These are phyloP conservation scores for Mohoua ochrocephala DNA, from an alignment of 2,113 vertebrate species.

Conservation along the genomic window DNA sequence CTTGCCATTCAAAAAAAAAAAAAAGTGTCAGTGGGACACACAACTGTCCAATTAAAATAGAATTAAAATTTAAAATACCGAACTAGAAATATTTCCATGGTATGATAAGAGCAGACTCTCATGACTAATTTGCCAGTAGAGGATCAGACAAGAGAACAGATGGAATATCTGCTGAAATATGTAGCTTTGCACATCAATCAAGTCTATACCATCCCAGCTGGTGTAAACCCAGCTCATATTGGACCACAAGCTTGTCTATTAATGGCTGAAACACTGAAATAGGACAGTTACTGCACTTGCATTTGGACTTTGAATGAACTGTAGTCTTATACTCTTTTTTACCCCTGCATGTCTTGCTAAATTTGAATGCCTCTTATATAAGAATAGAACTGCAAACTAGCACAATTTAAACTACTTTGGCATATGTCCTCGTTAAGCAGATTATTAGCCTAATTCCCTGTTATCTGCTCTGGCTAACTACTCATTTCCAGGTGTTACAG, in stretches of 20 bases:
- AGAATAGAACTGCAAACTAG: conserved; percentile 15
- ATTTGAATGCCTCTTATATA: conserved; percentile 6
- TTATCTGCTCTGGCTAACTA: conserved; percentile 35
- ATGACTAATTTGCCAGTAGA: background rate
- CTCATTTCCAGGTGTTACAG: background rate
- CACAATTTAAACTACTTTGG: conserved; percentile 42
- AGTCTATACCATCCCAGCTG: background rate
- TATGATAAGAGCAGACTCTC: background rate
- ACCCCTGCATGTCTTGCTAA: background rate
- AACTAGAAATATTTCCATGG: background rate
- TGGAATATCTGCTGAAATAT: background rate
- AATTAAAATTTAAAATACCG: background rate
- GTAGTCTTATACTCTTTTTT: background rate
- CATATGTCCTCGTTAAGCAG: conserved; percentile 25
- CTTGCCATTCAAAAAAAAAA: background rate
- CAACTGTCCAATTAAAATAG: background rate
- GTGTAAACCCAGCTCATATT: background rate
- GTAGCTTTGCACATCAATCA: background rate
- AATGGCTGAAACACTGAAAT: background rate
- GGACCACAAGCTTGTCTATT: background rate
- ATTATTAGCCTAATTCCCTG: conserved; percentile 37
- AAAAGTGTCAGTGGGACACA: background rate
- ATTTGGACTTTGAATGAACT: background rate
- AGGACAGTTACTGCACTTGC: background rate
- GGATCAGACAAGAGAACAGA: background rate